These are phyloP conservation scores for Nibea coibor DNA, from an alignment of 2,113 vertebrate genomes.

Conservation along the genomic window DNA sequence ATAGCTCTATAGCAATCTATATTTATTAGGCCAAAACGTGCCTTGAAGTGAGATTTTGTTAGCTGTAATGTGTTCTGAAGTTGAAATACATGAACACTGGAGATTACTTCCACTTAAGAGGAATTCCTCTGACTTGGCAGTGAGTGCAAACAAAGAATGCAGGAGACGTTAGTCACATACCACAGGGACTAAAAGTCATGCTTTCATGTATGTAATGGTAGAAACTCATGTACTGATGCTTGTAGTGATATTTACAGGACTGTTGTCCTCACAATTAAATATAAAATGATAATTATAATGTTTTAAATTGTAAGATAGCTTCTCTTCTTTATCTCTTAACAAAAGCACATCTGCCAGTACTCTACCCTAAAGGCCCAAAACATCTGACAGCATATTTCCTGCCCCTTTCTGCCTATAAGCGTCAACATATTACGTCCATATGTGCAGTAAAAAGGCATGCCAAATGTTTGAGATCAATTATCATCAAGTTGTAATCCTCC, in stretches of 20 bases:
- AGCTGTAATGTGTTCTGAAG: constrained; percentile 20
- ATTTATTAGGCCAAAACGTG: constrained; percentile 1
- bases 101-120: constrained; percentile 33
- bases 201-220: constrained; percentile 28
- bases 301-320: background rate
- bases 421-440: constrained; percentile 69
- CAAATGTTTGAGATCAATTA: constrained; percentile 79
- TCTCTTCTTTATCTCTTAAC: constrained; percentile 1
- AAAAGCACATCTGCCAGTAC: constrained; percentile 50
- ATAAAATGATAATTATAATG: background rate
- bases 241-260: constrained; percentile 29
- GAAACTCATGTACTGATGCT: constrained; percentile 20
- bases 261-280: background rate
- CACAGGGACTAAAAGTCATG: constrained; percentile 20
- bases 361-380: constrained; percentile 5
- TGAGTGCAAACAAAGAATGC: constrained; percentile 37
- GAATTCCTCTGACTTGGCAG: constrained; percentile 48
- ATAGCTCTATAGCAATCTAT: constrained; percentile 9
- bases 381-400: constrained; percentile 65
- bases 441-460: constrained; percentile 59
- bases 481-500: constrained; percentile 56
- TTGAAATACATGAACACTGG: constrained; percentile 12
- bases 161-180: constrained; percentile 27
- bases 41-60: background rate
- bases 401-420: constrained; percentile 48